A percentile compares a stretch with the other conserved stretches of the same genome.
These are phyloP conservation scores for Solen grandis DNA, from an alignment of 1,140 invertebrate species.

Conservation along the genomic window DNA sequence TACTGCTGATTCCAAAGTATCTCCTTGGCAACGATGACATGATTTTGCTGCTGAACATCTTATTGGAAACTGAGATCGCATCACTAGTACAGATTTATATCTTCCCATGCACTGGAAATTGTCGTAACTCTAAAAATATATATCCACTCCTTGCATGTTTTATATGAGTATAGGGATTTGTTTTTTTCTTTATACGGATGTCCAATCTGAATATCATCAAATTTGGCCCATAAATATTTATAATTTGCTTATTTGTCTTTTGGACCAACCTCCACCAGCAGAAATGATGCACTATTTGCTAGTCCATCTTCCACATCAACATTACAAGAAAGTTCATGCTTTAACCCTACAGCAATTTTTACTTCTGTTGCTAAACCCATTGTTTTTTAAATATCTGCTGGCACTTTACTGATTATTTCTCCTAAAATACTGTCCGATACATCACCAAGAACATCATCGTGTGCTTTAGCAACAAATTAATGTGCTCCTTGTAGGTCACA, in stretches of 20 bases:
- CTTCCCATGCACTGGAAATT: conserved; percentile 20
- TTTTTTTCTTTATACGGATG: neutral
- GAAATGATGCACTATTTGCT: neutral
- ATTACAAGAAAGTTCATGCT: neutral
- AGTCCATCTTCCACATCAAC: conserved; percentile 1
- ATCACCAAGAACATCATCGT: conserved; percentile 1
- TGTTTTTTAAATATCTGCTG: too few relatives aligned
- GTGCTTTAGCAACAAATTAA: neutral
- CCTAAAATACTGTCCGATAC: neutral
- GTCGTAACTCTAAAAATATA: conserved; percentile 11
- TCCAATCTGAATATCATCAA: neutral
- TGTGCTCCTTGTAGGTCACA: neutral
- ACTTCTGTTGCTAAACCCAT: neutral
- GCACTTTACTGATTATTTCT: too few relatives aligned
- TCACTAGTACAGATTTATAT: conserved; percentile 21
- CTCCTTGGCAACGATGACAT: conserved; percentile 47
- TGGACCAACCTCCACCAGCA: neutral
- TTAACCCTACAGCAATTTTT: neutral
- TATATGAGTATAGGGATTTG: neutral
- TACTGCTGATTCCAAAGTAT: conserved; percentile 47
- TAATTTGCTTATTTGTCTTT: neutral
- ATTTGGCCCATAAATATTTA: neutral
- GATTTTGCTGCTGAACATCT: conserved; percentile 54
- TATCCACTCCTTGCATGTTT: neutral
- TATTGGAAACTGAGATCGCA: neutral